Evolutionary conservation across 1,140 invertebrate species (phyloP).

Genomic region (Pseudomyrmex dendroicus): DNA sequence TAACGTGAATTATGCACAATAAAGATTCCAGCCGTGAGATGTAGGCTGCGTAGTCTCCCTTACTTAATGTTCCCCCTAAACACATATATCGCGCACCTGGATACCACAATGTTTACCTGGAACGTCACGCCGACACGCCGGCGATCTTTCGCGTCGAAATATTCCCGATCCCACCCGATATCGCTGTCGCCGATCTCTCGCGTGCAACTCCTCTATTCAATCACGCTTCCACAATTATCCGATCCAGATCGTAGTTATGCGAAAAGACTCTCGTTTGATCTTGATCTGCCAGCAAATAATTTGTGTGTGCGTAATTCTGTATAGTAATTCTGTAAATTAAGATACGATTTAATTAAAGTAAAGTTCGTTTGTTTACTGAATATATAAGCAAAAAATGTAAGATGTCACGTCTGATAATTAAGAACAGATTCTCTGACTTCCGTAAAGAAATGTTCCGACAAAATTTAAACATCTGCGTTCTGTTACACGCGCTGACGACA

Average conservation of each 20-base stretch:
- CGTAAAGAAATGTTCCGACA: neutral
- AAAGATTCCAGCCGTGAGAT: constrained; percentile 58
- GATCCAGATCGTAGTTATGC: too few relatives aligned
- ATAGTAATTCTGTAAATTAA: neutral
- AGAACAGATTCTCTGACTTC: neutral
- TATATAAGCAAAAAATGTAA: too few relatives aligned
- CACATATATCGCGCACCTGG: constrained; percentile 50
- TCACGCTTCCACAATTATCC: constrained; percentile 32
- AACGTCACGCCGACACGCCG: constrained; percentile 43
- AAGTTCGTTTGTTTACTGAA: neutral
- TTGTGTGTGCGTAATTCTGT: too few relatives aligned
- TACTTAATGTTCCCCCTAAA: constrained; percentile 53
- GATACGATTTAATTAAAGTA: neutral
- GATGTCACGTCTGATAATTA: too few relatives aligned
- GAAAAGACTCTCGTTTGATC: neutral
- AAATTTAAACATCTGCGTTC: constrained; percentile 32
- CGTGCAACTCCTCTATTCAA: constrained; percentile 23
- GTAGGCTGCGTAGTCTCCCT: constrained; percentile 50
- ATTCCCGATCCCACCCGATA: constrained; percentile 44
- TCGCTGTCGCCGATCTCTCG: constrained; percentile 31
- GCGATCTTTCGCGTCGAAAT: constrained; percentile 40
- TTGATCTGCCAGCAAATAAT: neutral
- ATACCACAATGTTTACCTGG: constrained; percentile 58
- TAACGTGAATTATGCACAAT: constrained; percentile 61
- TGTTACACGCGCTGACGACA: constrained; percentile 1